A percentile compares a stretch with the other conserved stretches of the same genome.
phyloP scores from a whole-genome alignment of 2,113 vertebrate genomes.

The Nettapus auritus region DNA sequence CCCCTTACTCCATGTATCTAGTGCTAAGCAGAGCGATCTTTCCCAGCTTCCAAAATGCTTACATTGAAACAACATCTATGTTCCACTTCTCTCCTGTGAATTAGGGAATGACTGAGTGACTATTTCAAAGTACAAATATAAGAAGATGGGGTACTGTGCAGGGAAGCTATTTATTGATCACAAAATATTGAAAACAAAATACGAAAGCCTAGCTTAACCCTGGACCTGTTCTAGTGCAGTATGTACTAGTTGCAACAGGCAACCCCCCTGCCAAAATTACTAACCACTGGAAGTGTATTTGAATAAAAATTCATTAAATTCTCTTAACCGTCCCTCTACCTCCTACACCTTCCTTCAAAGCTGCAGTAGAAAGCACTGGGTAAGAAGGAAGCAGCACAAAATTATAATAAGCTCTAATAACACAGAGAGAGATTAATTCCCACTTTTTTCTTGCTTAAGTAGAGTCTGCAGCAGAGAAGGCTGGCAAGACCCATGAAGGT shows the following conservation, averaged over 20 bases:
- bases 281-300: not conserved
- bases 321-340: not conserved
- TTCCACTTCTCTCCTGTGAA: not conserved
- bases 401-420: not conserved
- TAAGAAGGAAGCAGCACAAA: not conserved
- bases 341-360: not conserved
- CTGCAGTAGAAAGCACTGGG: fast-evolving
- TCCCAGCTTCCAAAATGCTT: not conserved
- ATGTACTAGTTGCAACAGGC: not conserved
- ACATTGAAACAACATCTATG: not conserved
- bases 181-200: fast-evolving
- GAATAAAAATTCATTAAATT: not conserved
- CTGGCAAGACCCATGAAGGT: not conserved
- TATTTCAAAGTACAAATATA: not conserved
- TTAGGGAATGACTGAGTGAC: not conserved
- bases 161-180: too few species aligned
- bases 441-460: not conserved
- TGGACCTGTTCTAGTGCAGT: fast-evolving
- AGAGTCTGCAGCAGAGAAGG: not conserved
- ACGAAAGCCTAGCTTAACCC: not conserved
- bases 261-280: not conserved
- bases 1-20: not conserved
- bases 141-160: not conserved
- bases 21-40: not conserved
- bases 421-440: not conserved